Conservation (phyloP, 2,113 vertebrate species). For the Tychaedon coryphoeus region DNA sequence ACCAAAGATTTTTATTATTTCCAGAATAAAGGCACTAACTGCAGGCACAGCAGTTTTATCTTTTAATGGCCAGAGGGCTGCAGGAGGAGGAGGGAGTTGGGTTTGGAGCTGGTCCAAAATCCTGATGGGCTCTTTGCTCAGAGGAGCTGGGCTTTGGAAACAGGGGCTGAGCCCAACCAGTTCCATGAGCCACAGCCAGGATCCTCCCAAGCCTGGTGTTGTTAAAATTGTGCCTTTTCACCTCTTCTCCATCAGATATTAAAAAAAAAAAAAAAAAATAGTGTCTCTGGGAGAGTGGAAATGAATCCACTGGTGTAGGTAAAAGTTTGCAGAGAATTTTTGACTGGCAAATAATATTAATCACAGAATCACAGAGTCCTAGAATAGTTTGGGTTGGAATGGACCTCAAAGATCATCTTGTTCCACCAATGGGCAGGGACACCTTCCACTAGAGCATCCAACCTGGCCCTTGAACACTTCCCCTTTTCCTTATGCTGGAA, state of each 20-base stretch:
- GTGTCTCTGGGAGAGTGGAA: not conserved
- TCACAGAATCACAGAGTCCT: not conserved
- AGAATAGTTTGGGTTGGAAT: not conserved
- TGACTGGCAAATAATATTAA: not conserved
- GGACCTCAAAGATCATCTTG: not conserved
- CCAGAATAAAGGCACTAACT: not conserved
- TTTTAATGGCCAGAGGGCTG: not conserved
- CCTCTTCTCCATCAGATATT: not conserved
- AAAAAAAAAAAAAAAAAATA: not conserved
- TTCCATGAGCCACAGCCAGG: not conserved
- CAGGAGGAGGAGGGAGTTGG: not conserved
- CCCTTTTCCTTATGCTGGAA: rapidly evolving
- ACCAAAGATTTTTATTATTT: not conserved
- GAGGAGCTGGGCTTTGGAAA: not conserved
- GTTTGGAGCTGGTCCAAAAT: not conserved
- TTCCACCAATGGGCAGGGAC: not conserved
- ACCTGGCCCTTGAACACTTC: not conserved
- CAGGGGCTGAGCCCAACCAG: no score
- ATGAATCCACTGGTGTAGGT: not conserved
- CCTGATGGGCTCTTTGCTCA: not conserved
- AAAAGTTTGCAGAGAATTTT: not conserved
- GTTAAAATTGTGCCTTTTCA: not conserved
- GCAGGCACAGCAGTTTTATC: not conserved
- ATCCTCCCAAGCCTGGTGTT: rapidly evolving
- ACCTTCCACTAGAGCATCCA: no score